Base-by-base conservation (phyloP, 2,888 invertebrate species). In the Apomyelois bistriatella region DNA sequence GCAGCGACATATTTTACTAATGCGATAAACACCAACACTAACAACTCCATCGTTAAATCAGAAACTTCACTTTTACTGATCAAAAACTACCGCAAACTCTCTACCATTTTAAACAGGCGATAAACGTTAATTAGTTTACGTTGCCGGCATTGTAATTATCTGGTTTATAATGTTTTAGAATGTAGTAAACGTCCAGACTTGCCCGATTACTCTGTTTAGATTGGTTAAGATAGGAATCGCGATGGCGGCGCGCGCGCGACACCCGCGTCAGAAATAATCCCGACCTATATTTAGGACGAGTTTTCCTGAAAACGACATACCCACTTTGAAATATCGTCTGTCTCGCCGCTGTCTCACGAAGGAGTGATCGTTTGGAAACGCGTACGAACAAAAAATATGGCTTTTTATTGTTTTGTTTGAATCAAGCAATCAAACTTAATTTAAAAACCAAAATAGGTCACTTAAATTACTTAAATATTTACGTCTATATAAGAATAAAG, bases 221-320 rank as follows among this genome's bases (percentile, higher is more conserved):
- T 86, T 77, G 84, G 86, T 86, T 85, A 86, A 73, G 85, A 81
- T 78, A 79, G 76, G 74, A 68, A 74, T 73, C 74, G 75, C 66
- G 75, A 76, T 75, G 74, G 71, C 68, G 72, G 74, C 76, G 70
- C 68, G 63, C 72, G 62, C 72, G 81, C 82, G 85, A 85, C 85
- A 85, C 70, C 57, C 64, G 74, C 72, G 74, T 77, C 88, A 74
- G 74, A 86, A 88, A 88, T 89, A 89, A 85, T 87, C 85, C 72
- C 68, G 71, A 63, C 69, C 85, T 88, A 89, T 81, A 85, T 88
- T 82, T 89, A 89, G 88, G 74, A 73, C 73, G 71, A 74, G 80
- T 79, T 85, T 88, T 82, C 85, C 85, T 79, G 82, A 85, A 86
- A 85, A 85, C 80, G 89, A 87, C 86, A 85, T 73, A 85, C 40